A percentile compares a stretch with the other conserved stretches of the same genome.
Conservation (phyloP, 2,113 vertebrate genomes). For the Empidonax traillii region DNA sequence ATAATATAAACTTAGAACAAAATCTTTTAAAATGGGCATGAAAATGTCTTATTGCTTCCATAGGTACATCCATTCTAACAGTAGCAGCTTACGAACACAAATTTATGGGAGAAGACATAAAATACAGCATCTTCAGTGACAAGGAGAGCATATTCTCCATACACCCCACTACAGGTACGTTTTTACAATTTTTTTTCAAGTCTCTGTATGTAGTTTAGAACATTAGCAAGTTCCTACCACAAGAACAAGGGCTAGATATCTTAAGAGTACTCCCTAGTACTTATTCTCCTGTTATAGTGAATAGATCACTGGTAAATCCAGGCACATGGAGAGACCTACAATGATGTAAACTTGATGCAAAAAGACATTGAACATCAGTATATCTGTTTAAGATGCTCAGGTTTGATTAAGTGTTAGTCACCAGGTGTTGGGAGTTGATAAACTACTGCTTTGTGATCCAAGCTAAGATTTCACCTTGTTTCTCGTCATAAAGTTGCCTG, state of each 20-base stretch:
- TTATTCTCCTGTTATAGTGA: background rate
- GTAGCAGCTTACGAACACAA: conserved; percentile 76
- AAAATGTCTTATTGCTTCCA: background rate
- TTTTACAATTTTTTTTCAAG: background rate
- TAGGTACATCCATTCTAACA: conserved; percentile 84
- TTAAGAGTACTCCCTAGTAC: background rate
- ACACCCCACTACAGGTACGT: conserved; percentile 80
- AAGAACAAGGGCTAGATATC: background rate
- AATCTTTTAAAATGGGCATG: background rate
- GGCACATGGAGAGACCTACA: background rate
- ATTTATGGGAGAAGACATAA: conserved; percentile 68
- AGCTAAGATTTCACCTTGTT: background rate
- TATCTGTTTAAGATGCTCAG: background rate
- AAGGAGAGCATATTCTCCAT: conserved; percentile 83
- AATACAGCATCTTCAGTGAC: conserved; percentile 82
- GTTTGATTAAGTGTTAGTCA: background rate
- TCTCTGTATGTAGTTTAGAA: background rate
- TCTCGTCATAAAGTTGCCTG: background rate
- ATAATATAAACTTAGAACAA: background rate
- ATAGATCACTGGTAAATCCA: background rate
- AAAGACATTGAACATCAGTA: background rate
- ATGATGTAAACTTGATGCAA: background rate
- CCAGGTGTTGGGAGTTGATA: background rate
- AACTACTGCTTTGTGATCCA: background rate
- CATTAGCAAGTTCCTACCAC: background rate